Evolutionary conservation across 2,113 vertebrate genomes (phyloP), one percentile per base, ranked within the genome.

Genomic region (Sciurus niger): DNA sequence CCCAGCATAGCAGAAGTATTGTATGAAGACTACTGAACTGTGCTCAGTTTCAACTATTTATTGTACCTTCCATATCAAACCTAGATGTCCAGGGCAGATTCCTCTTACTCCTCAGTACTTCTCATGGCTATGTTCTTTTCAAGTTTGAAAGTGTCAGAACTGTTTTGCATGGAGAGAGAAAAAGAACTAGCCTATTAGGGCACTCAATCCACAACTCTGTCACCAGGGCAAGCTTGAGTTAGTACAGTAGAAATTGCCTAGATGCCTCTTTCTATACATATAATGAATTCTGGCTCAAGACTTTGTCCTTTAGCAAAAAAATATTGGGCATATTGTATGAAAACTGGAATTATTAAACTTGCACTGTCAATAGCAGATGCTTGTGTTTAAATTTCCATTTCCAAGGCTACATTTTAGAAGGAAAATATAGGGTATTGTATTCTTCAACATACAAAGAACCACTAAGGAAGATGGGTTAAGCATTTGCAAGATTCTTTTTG

Each of bases 1-100:
- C 6, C 37, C 80, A 58, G 43, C 70, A 68, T 46, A 88, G 34
- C 77, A 92, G 65, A 96, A 48, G 65, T 84, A n/a, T n/a, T 74
- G 2, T 46, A 78, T 67, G 24, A 32, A 84, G 51, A 93, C 37
- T 77, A 95, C 2, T 85, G 34, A 92, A 74, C 24, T 63, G 10
- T 20, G 4, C 30, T 86, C 70, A 68, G 43, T 70, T 28, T 97
- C 74, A 43, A 1, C 51, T 74, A n/a, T 80, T 88, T 51, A 6
- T 2, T 12, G 12, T 68, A 40, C 7, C 51, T 73, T 90, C 79
- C 17, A 55, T 18, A n/a, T 60, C 30, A 87, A 96, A 79, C 65
- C 37, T 65, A n/a, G 28, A 30, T 43, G 11, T 53, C 63, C 60
- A 67, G 9, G 3, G 30, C 22, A 65, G 37, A 25, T 28, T 82